Evolutionary conservation across 2,113 vertebrate genomes (phyloP), one percentile per base, ranked within the genome.

Genomic region (human): DNA sequence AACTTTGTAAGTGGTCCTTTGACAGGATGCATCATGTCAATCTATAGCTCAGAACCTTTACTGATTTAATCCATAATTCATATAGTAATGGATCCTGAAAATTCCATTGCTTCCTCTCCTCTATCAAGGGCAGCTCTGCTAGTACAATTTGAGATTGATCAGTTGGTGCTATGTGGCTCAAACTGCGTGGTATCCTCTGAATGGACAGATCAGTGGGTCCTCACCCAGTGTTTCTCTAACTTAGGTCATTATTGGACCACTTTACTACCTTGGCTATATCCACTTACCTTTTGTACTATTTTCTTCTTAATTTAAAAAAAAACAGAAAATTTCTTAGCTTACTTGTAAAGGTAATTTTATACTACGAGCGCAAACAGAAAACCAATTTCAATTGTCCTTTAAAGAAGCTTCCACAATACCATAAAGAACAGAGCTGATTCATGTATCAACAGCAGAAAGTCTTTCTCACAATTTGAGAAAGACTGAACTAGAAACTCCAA

Each of bases 21-120:
- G 95, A 96, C 97, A 93, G 43, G 90, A 97, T 96, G 68, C 11
- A n/a, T 95, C 98, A 95, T 18, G 18, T 97, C 97, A 95, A 89
- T 97, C 97, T 96, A 96, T 97, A 97, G 94, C 92, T 89, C 96
- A 92, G 92, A 97, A 97, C 93, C 79, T 92, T 94, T 95, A 89
- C 97, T 96, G 96, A 97, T 92, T 96, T 96, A 97, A 97, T 98
- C 96, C 94, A 98, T 97, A 97, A 98, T 97, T 98, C 96, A 98
- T 98, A 97, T 96, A 95, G 95, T 98, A 98, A 98, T 98, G 98
- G 97, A 97, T 93, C 89, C 97, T 97, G 95, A 97, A 97, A 94
- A 95, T 96, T 92, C 97, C 97, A 94, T 66, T 66, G 90, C 97
- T 97, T 96, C 94, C 97, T 97, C 91, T 87, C 94, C 83, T 79